Evolutionary conservation across 2,113 vertebrate genomes (phyloP).

Genomic region (Megaceryle torquata): DNA sequence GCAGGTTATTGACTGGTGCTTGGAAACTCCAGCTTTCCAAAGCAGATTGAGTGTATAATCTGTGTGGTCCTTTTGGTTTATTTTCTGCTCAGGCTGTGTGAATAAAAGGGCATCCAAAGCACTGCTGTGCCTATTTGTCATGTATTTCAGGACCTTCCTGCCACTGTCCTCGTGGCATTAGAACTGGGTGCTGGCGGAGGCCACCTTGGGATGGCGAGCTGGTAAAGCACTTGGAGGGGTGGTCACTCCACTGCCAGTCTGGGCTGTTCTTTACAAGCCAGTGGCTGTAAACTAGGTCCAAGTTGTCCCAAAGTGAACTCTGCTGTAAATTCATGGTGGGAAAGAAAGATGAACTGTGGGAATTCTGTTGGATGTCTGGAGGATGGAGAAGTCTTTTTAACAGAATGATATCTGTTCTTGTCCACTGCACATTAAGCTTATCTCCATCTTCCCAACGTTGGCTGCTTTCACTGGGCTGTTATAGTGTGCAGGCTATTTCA

Average conservation of each 20-base stretch:
- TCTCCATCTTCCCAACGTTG: background rate
- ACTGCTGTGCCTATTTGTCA: accelerated
- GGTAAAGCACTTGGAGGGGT: background rate
- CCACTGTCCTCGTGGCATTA: accelerated
- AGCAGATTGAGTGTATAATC: background rate
- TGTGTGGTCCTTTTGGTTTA: background rate
- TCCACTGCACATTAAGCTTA: background rate
- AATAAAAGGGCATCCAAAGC: background rate
- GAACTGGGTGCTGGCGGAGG: background rate
- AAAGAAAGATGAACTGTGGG: accelerated
- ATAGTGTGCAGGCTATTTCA: background rate
- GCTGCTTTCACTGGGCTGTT: background rate
- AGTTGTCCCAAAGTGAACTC: background rate
- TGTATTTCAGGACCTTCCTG: background rate
- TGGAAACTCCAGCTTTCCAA: background rate
- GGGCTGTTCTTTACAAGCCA: background rate
- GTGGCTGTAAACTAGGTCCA: background rate
- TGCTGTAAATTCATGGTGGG: background rate
- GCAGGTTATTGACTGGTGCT: background rate
- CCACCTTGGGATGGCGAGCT: background rate
- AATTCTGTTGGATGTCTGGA: background rate
- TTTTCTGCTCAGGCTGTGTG: background rate
- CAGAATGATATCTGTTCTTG: background rate
- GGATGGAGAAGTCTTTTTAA: background rate
- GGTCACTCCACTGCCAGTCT: background rate